Evolutionary conservation across 2,797 vertebrate genomes (phyloP), one percentile per base, ranked within the genome.

Genomic region (Syngnathus rostellatus): DNA sequence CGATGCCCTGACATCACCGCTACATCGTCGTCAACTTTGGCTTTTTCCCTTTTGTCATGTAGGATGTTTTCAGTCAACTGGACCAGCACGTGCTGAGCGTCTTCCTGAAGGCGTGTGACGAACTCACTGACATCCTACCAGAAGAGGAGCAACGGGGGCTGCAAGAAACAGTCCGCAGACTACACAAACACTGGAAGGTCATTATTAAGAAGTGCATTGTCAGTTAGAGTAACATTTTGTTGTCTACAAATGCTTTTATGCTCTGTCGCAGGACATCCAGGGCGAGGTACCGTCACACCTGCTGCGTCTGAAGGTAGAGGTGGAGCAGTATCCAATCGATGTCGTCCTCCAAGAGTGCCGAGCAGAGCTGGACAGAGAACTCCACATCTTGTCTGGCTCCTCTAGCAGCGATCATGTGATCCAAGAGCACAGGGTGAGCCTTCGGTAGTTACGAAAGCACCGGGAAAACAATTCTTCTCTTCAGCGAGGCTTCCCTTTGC

Each of bases 171-270:
- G 95, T 98, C 69, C 86, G 94, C 63, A 94, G 92, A 72, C 92
- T 98, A 43, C 96, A 99, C 72, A 96, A 97, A 71, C 93, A 95
- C 75, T 99, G 97, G 97, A 99, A 99, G 95, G 97, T 98, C 76
- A 85, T 31, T 31, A 31, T 31, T 31, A 31, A 31, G 31, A 31
- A 31, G 31, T 31, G 31, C 31, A 31, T 31, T 31, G 3, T 31
- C 31, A 31, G 3, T 31, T 31, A 31, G 31, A 31, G 31, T 4
- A 31, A 31, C 31, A 31, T 31, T 31, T 31, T 31, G 31, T 50
- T 1, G 1, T 6, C 14, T 21, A n/a, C 1, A 37, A n/a, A 40
- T 11, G 6, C 8, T 19, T 48, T n/a, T n/a, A 21, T 40, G 46
- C 23, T 21, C 68, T 25, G 57, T 39, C 17, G 16, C 72, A 97